A percentile compares a stretch with the other conserved stretches of the same genome.
phyloP scores from a whole-genome alignment of 2,888 invertebrate genomes.

The Lasiommata megera region DNA sequence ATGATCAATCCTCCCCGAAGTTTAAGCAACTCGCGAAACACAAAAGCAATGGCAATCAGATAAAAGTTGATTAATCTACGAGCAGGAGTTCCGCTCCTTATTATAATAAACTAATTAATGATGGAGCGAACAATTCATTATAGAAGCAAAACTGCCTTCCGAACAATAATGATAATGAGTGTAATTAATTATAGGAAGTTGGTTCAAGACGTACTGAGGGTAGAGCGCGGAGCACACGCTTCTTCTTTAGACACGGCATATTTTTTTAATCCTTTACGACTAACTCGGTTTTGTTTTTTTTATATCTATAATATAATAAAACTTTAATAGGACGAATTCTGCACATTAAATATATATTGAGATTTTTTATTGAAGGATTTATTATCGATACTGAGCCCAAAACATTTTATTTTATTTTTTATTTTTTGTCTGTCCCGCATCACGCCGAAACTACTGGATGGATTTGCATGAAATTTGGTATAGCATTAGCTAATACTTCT shows the following conservation, averaged over 20 bases:
- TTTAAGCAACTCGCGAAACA: constrained; percentile 41
- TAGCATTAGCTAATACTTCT: too few relatives aligned
- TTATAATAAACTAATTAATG: constrained; percentile 82
- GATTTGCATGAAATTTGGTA: too few relatives aligned
- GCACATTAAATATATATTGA: too few relatives aligned
- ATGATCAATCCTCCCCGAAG: constrained; percentile 25
- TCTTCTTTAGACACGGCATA: constrained; percentile 1
- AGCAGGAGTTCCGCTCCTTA: constrained; percentile 72
- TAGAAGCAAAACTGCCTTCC: constrained; percentile 80
- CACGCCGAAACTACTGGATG: too few relatives aligned
- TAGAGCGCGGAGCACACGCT: constrained; percentile 27
- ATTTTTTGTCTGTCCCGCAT: too few relatives aligned
- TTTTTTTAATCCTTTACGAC: neutral
- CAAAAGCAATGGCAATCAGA: constrained; percentile 66
- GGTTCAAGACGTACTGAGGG: constrained; percentile 72
- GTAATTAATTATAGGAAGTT: constrained; percentile 81
- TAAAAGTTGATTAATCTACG: constrained; percentile 78
- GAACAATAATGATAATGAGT: constrained; percentile 82
- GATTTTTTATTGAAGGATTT: too few relatives aligned
- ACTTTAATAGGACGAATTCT: too few relatives aligned
- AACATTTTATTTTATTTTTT: too few relatives aligned
- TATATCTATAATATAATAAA: too few relatives aligned
- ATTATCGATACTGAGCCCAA: too few relatives aligned
- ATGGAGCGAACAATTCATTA: constrained; percentile 80
- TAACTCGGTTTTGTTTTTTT: too few relatives aligned